Conservation (phyloP, 2,888 invertebrate genomes). For the Caenorhabditis becei region DNA sequence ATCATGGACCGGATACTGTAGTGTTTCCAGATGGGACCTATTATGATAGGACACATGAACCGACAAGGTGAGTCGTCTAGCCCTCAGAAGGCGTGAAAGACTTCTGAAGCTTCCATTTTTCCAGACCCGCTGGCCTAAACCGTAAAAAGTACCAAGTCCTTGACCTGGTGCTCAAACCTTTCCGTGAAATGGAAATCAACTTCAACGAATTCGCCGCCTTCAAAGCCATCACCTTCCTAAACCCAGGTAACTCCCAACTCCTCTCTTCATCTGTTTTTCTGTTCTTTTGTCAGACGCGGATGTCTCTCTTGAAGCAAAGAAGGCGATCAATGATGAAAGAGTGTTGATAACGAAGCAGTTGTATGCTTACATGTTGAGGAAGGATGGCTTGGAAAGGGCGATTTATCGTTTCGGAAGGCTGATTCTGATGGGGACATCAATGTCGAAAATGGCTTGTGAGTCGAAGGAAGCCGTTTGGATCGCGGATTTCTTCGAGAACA, state of each 20-base stretch:
- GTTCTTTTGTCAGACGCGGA: conserved; percentile 76
- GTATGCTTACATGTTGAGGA: conserved; percentile 76
- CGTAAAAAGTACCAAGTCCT: conserved; percentile 77
- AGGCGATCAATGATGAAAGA: conserved; percentile 70
- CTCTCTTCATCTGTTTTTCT: conserved; percentile 24
- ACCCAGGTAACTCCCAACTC: conserved; percentile 74
- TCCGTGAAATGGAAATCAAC: conserved; percentile 77
- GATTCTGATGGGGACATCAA: conserved; percentile 79
- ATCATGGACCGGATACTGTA: conserved; percentile 78
- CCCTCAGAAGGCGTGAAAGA: too few species aligned
- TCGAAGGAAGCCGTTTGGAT: conserved; percentile 80
- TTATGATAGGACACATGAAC: conserved; percentile 78
- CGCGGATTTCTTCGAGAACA: conserved; percentile 80
- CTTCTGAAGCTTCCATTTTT: too few species aligned
- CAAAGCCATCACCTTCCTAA: conserved; percentile 80
- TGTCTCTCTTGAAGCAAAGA: conserved; percentile 69
- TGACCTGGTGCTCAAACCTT: conserved; percentile 78
- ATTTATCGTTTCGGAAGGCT: conserved; percentile 78
- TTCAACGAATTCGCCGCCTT: conserved; percentile 79
- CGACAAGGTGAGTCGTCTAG: too few species aligned
- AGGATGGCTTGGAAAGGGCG: conserved; percentile 74
- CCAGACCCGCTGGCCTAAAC: conserved; percentile 71
- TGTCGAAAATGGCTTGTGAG: conserved; percentile 80
- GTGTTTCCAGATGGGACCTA: conserved; percentile 80
- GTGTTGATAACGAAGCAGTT: conserved; percentile 77